Base-by-base conservation (phyloP, 2,888 invertebrate genomes). In the Opisthograptis luteolata region DNA sequence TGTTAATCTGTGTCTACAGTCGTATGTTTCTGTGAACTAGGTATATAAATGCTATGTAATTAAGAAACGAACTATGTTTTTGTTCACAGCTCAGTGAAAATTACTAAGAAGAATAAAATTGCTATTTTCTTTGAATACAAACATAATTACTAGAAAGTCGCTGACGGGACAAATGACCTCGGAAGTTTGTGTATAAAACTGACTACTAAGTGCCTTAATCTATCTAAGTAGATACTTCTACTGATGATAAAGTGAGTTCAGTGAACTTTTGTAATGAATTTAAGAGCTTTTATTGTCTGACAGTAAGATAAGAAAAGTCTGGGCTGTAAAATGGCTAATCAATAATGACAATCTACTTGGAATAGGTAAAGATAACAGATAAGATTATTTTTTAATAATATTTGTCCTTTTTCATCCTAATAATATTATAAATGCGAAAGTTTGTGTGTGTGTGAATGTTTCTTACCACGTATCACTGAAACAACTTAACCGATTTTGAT, bases 171-270 rank as follows among this genome's bases (percentile, higher is more conserved):
- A 42, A 36, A 48, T 42, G 17, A 19, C 36, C 30, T 42, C 41
- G 36, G 41, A 49, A 49, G 34, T 49, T 49, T 37, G 14, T 14
- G 25, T 39, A 39, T 49, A 49, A 49, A 49, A 49, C 49, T 43
- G 43, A 17, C 19, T 31, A 28, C 43, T 39, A 43, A 43, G 49
- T 34, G 28, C 27, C 9, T 15, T 32, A 49, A 49, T 44, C 49
- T 43, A 43, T 43, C 39, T 41, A 13, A 13, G 14, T 25, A 19
- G 19, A 14, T 49, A 43, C 24, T 37, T 49, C 12, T 43, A 31
- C 24, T 39, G 43, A 49, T 49, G 34, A 49, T 34, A 39, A 43
- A 49, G 14, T 28, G 34, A 28, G 41, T 39, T 43, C 43, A 43
- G 7, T 39, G 34, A 43, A 28, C 39, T 39, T 39, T 43, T 27